phyloP scores from a whole-genome alignment of 2,888 invertebrate species.

The Poecilobothrus nobilitatus region DNA sequence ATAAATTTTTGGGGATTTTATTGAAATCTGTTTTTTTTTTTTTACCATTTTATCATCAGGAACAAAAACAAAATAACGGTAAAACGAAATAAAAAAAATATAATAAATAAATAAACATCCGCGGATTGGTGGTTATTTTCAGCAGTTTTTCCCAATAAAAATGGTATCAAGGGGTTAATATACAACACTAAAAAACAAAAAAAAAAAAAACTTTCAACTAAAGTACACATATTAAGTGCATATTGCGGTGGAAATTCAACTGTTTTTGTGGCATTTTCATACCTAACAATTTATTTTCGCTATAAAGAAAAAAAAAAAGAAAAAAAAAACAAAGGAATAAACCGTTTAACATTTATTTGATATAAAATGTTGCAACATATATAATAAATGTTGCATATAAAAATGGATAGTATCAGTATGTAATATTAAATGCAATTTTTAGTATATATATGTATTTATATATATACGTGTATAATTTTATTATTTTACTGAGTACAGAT shows the following conservation, averaged over 20 bases:
- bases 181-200: not conserved
- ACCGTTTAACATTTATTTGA: too few species aligned
- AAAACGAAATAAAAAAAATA: slow-evolving; percentile 12
- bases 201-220: not conserved
- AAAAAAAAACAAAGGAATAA: too few species aligned
- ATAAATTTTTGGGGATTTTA: slow-evolving; percentile 15
- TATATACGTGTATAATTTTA: too few species aligned
- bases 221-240: not conserved
- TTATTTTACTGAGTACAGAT: too few species aligned
- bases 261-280: not conserved
- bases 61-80: slow-evolving; percentile 9
- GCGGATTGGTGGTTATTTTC: slow-evolving; percentile 18
- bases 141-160: slow-evolving; percentile 9
- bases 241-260: not conserved
- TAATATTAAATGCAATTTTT: too few species aligned
- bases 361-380: too few species aligned
- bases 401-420: too few species aligned
- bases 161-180: slow-evolving; percentile 4
- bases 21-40: slow-evolving; percentile 22
- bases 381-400: too few species aligned
- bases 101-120: slow-evolving; percentile 19
- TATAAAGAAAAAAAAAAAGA: too few species aligned
- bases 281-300: too few species aligned
- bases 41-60: slow-evolving; percentile 7
- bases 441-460: too few species aligned